phyloP scores from a whole-genome alignment of 2,888 invertebrate genomes.

The Bursaphelenchus okinawaensis region DNA sequence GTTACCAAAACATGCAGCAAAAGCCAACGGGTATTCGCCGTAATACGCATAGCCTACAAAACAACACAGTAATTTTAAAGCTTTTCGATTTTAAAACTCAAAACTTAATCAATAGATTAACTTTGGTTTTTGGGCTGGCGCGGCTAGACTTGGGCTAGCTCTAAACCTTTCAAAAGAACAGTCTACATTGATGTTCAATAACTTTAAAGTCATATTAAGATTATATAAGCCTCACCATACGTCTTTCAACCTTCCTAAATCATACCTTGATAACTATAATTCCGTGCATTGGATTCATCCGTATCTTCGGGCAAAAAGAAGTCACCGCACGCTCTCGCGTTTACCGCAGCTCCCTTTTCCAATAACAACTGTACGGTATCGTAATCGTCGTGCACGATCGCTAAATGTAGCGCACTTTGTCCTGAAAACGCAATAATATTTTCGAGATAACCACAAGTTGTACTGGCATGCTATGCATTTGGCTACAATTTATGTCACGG shows the following conservation, averaged over 20 bases:
- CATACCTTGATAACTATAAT: constrained; percentile 78
- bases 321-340: constrained; percentile 84
- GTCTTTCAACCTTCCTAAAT: background rate
- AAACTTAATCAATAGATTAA: too few relatives aligned
- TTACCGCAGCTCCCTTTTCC: constrained; percentile 80
- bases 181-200: too few relatives aligned
- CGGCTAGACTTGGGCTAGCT: too few relatives aligned
- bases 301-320: constrained; percentile 93
- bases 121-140: too few relatives aligned
- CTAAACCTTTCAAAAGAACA: too few relatives aligned
- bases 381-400: constrained; percentile 91
- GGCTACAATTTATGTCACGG: too few relatives aligned
- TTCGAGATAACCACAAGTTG: too few relatives aligned
- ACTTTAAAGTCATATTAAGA: too few relatives aligned
- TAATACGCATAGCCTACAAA: constrained; percentile 79
- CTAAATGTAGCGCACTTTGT: constrained; percentile 86
- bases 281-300: constrained; percentile 68
- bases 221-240: background rate
- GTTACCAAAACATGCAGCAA: constrained; percentile 94
- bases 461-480: too few relatives aligned
- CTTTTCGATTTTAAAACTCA: too few relatives aligned
- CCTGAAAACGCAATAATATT: constrained; percentile 62
- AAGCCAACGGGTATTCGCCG: constrained; percentile 91
- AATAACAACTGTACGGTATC: constrained; percentile 87
- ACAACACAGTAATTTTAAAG: too few relatives aligned